Base-by-base conservation (phyloP, 2,888 invertebrate species). In the Hydraecia micacea region DNA sequence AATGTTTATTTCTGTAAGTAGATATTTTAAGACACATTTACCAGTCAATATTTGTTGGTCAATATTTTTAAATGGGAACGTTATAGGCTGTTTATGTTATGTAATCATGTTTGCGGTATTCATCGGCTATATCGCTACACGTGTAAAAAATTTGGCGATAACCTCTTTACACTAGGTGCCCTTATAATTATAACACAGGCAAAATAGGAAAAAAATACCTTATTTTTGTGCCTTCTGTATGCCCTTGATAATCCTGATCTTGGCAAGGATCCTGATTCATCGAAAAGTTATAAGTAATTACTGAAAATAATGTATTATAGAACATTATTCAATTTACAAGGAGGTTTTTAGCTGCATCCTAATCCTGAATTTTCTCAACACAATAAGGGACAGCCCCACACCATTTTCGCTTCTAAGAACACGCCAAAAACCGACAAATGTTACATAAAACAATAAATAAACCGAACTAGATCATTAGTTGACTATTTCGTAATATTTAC, bases 401-500 rank as follows among this genome's bases (percentile, higher is more conserved):
- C 25, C 28, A 58, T 58, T 81, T 71, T 25, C 25, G 18, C 3
- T 77, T 52, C 62, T 18, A 9, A 66, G 70, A 68, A 75, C 63
- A 63, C 1, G 39, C 21, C 25, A 9, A 32, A 49, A 76, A 8
- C n/a, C 36, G 39, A 39, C 63, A 65, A 68, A 72, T 21, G 62
- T 85, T 81, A 77, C 73, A 60, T 76, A 73, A 67, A 81, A 0
- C 42, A 73, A 81, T 46, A 58, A 80, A 73, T 42, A 58, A 46
- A 84, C 52, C 13, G 13, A 85, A 85, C 67, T 80, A 83, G 86
- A 85, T 74, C 79, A 78, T 62, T 58, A 62, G 60, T 83, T 83
- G 67, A 80, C 79, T 76, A 83, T 69, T 86, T 74, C 74, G 68
- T 77, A 80, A 86, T 86, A 81, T 87, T 88, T 89, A 80, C 79